phyloP scores from a whole-genome alignment of 2,113 vertebrate genomes.

The Melanotaenia duboulayi region DNA sequence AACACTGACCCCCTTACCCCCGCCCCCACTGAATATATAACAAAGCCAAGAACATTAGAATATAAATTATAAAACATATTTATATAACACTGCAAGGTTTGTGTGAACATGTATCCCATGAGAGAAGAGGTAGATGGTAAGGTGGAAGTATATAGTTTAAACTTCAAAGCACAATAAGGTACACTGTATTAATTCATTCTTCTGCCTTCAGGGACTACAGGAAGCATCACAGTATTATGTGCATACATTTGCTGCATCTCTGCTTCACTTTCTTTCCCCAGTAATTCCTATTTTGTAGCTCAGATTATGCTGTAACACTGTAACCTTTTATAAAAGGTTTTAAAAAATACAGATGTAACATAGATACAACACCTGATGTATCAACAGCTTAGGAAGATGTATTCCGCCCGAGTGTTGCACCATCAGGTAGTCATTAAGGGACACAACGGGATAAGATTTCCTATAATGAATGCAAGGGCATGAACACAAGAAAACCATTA shows the following conservation, averaged over 20 bases:
- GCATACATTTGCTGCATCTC: constrained; percentile 48
- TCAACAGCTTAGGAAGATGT: constrained; percentile 22
- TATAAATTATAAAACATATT: constrained; percentile 76
- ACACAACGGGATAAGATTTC: constrained; percentile 37
- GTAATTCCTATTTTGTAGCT: constrained; percentile 58
- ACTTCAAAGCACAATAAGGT: constrained; percentile 77
- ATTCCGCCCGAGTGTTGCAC: constrained; percentile 20
- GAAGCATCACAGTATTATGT: constrained; percentile 54
- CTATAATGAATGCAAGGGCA: constrained; percentile 66
- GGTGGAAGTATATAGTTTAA: constrained; percentile 67
- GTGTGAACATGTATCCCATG: constrained; percentile 57
- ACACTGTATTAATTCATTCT: constrained; percentile 75
- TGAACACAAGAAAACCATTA: constrained; percentile 62
- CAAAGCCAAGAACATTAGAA: constrained; percentile 68
- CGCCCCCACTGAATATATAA: constrained; percentile 69
- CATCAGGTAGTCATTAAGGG: constrained; percentile 53
- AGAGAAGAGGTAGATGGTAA: constrained; percentile 62
- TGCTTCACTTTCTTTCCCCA: constrained; percentile 36
- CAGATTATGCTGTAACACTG: constrained; percentile 23
- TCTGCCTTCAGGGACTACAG: constrained; percentile 65
- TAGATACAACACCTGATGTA: neutral
- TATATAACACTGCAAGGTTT: constrained; percentile 70
- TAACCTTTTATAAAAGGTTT: neutral
- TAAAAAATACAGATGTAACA: constrained; percentile 15
- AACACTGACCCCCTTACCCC: constrained; percentile 71